A percentile compares a stretch with the other conserved stretches of the same genome.
phyloP scores from a whole-genome alignment of 2,113 vertebrate genomes.

The Syngnathus typhle region DNA sequence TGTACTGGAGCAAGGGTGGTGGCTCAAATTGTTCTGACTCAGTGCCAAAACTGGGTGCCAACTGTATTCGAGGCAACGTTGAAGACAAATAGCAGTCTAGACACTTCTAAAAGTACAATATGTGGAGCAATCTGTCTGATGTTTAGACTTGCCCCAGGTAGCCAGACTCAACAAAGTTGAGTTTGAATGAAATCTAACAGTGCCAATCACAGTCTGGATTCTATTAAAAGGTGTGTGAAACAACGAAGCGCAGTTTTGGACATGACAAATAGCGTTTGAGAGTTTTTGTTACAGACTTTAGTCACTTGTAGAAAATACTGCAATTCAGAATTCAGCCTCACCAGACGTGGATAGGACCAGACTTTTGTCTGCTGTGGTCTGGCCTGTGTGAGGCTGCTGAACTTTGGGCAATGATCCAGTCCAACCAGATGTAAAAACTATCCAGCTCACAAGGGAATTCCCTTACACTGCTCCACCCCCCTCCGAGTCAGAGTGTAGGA shows the following conservation, averaged over 20 bases:
- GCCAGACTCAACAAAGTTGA: constrained; percentile 25
- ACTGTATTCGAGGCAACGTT: constrained; percentile 21
- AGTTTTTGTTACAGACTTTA: constrained; percentile 14
- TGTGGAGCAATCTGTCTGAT: constrained; percentile 38
- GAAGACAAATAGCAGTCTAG: constrained; percentile 52
- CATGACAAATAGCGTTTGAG: constrained; percentile 16
- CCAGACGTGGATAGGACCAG: constrained; percentile 35
- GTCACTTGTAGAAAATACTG: constrained; percentile 33
- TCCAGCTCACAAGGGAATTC: constrained; percentile 89
- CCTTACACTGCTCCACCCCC: constrained; percentile 65
- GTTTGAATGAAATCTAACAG: constrained; percentile 28
- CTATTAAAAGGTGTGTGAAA: constrained; percentile 14
- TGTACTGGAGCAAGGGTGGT: constrained; percentile 25
- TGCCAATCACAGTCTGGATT: constrained; percentile 12
- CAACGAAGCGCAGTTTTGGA: constrained; percentile 26
- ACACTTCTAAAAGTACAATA: constrained; percentile 48
- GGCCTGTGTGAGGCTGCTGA: constrained; percentile 50
- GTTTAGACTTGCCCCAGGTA: constrained; percentile 48
- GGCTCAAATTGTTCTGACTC: constrained; percentile 9
- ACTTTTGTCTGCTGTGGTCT: constrained; percentile 42
- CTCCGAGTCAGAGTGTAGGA: constrained; percentile 83
- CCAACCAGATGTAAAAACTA: constrained; percentile 83
- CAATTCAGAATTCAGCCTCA: constrained; percentile 23
- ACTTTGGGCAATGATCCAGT: constrained; percentile 73
- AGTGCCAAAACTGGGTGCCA: constrained; percentile 25